Percentiles rank a stretch among this genome's conserved stretches.
Conservation (phyloP, 2,888 invertebrate genomes). For the Bombyx huttoni region DNA sequence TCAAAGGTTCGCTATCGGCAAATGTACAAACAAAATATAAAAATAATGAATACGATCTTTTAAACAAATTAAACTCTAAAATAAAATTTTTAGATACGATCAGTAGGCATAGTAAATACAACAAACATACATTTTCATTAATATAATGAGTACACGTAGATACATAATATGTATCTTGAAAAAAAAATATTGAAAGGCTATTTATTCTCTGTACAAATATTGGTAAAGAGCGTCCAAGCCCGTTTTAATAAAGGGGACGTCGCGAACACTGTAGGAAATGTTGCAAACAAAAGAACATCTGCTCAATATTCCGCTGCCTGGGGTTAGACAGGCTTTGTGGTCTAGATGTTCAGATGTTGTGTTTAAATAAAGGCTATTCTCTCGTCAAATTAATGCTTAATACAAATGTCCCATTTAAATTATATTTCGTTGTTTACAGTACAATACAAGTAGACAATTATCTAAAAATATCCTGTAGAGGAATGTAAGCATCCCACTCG, state of each 20-base stretch:
- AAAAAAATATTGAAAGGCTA: too few relatives aligned
- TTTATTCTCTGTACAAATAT: conserved; percentile 19
- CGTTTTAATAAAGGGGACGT: conserved; percentile 23
- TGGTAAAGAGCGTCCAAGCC: conserved; percentile 11
- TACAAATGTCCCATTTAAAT: not conserved
- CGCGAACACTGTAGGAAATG: conserved; percentile 14
- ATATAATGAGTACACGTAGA: too few relatives aligned
- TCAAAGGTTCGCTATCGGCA: too few relatives aligned
- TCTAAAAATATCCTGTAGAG: not conserved
- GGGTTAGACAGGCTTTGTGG: conserved; percentile 7
- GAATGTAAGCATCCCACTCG: not conserved
- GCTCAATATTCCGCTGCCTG: conserved; percentile 16
- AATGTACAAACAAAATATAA: too few relatives aligned
- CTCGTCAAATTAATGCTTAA: not conserved
- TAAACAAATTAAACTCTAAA: too few relatives aligned
- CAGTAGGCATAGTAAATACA: too few relatives aligned
- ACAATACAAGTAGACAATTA: not conserved
- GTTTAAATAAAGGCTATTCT: not conserved
- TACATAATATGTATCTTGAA: too few relatives aligned
- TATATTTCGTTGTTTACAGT: not conserved
- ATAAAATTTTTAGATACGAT: too few relatives aligned
- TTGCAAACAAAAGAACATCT: conserved; percentile 24
- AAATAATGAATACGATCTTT: too few relatives aligned
- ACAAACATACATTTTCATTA: too few relatives aligned
- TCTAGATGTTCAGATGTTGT: not conserved